Evolutionary conservation across 92 coral and sea anemone species (phyloP).

Genomic region (Blastomussa wellsi): DNA sequence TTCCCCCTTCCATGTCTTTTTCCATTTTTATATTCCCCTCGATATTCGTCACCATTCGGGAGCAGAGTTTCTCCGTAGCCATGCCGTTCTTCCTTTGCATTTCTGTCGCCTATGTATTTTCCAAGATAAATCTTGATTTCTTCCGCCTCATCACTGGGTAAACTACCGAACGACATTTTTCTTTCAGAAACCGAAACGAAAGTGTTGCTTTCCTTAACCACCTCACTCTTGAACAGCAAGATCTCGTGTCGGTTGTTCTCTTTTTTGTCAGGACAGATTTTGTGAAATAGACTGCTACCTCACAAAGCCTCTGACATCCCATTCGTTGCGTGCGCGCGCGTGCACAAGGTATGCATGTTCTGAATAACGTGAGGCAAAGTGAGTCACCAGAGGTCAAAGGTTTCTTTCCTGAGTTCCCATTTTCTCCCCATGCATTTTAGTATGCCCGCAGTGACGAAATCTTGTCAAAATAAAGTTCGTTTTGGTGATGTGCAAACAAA

Average conservation of each 20-base stretch:
- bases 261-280: neutral
- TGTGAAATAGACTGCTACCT: neutral
- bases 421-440: too few relatives aligned
- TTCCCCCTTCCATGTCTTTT: conserved; percentile 77
- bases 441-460: neutral
- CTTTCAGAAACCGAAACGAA: neutral
- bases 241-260: neutral
- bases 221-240: neutral
- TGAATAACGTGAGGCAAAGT: too few relatives aligned
- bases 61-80: conserved; percentile 74
- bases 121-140: conserved; percentile 31
- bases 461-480: neutral
- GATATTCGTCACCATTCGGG: conserved; percentile 75
- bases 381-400: too few relatives aligned
- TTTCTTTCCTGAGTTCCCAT: too few relatives aligned
- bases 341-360: neutral
- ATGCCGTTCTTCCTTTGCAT: conserved; percentile 73
- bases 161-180: conserved; percentile 43
- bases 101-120: conserved; percentile 73
- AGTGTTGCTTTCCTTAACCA: neutral
- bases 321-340: neutral
- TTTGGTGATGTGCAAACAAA: too few relatives aligned
- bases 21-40: conserved; percentile 77
- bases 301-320: conserved; percentile 7
- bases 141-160: conserved; percentile 15